These are phyloP conservation scores for Bathybates hornii DNA, from an alignment of 2,113 vertebrate genomes.

Conservation along the genomic window DNA sequence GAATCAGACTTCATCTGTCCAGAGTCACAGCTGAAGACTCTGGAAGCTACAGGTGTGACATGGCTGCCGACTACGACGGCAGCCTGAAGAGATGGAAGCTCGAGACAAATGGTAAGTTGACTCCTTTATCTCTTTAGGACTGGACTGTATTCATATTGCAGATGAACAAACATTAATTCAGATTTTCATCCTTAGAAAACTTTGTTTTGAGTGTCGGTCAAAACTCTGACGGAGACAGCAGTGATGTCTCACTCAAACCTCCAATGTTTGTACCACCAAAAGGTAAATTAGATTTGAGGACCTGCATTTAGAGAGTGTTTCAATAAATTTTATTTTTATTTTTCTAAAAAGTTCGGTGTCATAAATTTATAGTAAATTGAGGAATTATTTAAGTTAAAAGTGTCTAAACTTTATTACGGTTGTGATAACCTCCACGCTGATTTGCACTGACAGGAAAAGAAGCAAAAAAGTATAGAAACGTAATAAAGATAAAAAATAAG, in stretches of 20 bases:
- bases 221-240: not conserved
- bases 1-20: not conserved
- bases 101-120: not conserved
- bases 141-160: not conserved
- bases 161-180: not conserved
- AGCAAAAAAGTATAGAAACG: not conserved
- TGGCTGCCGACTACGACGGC: fast-evolving
- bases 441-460: not conserved
- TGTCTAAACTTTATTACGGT: fast-evolving
- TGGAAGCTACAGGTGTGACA: not conserved
- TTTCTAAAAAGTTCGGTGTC: not conserved
- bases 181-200: fast-evolving
- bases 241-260: not conserved
- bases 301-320: not conserved
- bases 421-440: not conserved
- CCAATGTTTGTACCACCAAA: not conserved
- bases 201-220: not conserved
- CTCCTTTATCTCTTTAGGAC: fast-evolving
- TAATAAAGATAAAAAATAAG: not conserved
- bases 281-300: not conserved
- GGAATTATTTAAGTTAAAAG: not conserved
- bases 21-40: not conserved
- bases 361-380: not conserved
- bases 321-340: not conserved
- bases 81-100: not conserved